A percentile compares a stretch with the other conserved stretches of the same genome.
Evolutionary conservation across 2,888 invertebrate genomes (phyloP).

Genomic region (Pammene aurita): DNA sequence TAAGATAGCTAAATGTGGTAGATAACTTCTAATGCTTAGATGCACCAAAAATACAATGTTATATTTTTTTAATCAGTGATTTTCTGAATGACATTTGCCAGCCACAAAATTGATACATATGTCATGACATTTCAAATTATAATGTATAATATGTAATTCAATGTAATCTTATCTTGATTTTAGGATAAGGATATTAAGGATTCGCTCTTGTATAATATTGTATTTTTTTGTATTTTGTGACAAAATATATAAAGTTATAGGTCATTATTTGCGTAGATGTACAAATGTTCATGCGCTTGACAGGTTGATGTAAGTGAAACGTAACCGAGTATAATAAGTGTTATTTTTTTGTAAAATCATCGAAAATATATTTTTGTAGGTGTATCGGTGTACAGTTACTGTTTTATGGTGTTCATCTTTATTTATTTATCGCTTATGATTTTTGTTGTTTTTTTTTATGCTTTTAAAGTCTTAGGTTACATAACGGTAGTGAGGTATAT

Average conservation of each 20-base stretch:
- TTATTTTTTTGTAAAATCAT: conserved; percentile 46
- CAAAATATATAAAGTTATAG: conserved; percentile 33
- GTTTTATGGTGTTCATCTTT: conserved; percentile 48
- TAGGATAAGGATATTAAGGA: background rate
- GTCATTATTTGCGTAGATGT: conserved; percentile 43
- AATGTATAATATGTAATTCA: too few relatives aligned
- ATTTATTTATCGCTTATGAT: conserved; percentile 45
- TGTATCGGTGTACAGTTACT: conserved; percentile 46
- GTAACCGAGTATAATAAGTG: conserved; percentile 48
- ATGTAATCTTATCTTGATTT: background rate
- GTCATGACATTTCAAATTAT: too few relatives aligned
- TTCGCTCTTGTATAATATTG: background rate
- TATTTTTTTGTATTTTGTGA: conserved; percentile 17
- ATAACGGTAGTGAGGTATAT: conserved; percentile 6
- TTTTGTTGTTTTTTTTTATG: conserved; percentile 41
- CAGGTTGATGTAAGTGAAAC: conserved; percentile 36
- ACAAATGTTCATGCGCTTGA: conserved; percentile 42
- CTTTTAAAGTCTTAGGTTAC: conserved; percentile 31
- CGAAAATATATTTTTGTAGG: conserved; percentile 57
- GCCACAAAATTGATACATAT: background rate
- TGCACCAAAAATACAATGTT: conserved; percentile 13
- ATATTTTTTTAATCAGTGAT: background rate
- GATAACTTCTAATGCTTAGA: background rate
- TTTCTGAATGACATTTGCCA: background rate
- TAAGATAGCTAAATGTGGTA: conserved; percentile 12